Conservation (phyloP, 2,888 invertebrate genomes). For the Ennomos fuscantarius region DNA sequence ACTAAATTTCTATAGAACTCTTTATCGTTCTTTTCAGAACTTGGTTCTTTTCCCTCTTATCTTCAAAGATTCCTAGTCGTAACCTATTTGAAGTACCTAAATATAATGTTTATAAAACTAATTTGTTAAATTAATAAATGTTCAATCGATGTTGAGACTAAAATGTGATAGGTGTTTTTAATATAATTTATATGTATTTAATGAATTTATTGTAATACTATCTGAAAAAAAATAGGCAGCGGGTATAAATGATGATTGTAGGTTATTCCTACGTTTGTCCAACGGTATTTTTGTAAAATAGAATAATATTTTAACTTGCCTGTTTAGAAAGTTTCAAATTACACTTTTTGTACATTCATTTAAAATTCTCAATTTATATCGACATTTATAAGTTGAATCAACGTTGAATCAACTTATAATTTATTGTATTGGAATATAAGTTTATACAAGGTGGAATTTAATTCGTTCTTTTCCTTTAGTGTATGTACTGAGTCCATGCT, state of each 20-base stretch:
- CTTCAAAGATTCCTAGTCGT: slow-evolving; percentile 10
- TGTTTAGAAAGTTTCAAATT: slow-evolving; percentile 45
- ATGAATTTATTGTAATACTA: slow-evolving; percentile 51
- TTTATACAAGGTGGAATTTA: no score
- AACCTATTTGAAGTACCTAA: slow-evolving; percentile 21
- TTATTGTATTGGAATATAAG: no score
- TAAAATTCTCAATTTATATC: no score
- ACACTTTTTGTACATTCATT: neutral
- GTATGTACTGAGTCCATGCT: no score
- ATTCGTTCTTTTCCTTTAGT: no score
- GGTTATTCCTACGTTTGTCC: slow-evolving; percentile 62
- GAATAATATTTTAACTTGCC: slow-evolving; percentile 38
- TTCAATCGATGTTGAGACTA: slow-evolving; percentile 70
- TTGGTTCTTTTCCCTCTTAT: slow-evolving; percentile 1
- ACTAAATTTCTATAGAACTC: neutral
- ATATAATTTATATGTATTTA: slow-evolving; percentile 53
- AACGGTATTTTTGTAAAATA: slow-evolving; percentile 65
- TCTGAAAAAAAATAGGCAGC: slow-evolving; percentile 35
- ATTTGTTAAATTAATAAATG: slow-evolving; percentile 54
- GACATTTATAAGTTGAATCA: no score
- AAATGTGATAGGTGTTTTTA: slow-evolving; percentile 71
- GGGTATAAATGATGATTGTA: slow-evolving; percentile 45
- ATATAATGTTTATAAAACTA: slow-evolving; percentile 38
- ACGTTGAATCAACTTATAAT: no score
- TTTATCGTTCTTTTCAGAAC: neutral